These are phyloP conservation scores for Sphaeridia pumilis DNA, from an alignment of 2,888 invertebrate species.

Conservation along the genomic window DNA sequence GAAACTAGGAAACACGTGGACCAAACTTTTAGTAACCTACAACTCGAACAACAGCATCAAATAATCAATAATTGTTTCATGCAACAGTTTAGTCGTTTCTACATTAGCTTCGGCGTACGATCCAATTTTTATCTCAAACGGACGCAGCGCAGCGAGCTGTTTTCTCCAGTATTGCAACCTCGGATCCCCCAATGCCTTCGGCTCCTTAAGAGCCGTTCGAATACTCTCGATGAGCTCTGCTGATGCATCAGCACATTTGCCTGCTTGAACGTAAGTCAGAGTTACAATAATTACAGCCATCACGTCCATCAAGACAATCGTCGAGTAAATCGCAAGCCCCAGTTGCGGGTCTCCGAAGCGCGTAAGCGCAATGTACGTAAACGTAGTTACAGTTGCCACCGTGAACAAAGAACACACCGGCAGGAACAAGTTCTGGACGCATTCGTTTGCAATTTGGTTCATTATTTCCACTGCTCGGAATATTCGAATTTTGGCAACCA, in stretches of 20 bases:
- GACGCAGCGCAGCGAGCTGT: neutral
- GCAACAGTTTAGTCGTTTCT: neutral
- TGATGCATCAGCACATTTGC: neutral
- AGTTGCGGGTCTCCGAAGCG: neutral
- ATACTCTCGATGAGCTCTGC: neutral
- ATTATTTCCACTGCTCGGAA: neutral
- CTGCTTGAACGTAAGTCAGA: neutral
- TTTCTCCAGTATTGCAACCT: neutral
- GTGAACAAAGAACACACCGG: neutral
- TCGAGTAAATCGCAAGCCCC: neutral
- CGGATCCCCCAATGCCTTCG: neutral
- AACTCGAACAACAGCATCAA: neutral
- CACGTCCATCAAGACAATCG: neutral
- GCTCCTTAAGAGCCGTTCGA: neutral
- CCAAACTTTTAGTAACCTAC: neutral
- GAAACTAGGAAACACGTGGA: too few relatives aligned
- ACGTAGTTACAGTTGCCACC: neutral
- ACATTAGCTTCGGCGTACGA: neutral
- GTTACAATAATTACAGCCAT: neutral
- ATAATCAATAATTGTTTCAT: neutral
- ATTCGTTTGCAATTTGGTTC: neutral
- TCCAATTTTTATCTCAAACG: neutral
- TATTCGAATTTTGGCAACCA: too few relatives aligned
- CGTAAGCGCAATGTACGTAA: neutral
- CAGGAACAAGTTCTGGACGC: neutral